These are phyloP conservation scores for Pseudonaja textilis DNA, from an alignment of 2,113 vertebrate genomes.

Conservation along the genomic window DNA sequence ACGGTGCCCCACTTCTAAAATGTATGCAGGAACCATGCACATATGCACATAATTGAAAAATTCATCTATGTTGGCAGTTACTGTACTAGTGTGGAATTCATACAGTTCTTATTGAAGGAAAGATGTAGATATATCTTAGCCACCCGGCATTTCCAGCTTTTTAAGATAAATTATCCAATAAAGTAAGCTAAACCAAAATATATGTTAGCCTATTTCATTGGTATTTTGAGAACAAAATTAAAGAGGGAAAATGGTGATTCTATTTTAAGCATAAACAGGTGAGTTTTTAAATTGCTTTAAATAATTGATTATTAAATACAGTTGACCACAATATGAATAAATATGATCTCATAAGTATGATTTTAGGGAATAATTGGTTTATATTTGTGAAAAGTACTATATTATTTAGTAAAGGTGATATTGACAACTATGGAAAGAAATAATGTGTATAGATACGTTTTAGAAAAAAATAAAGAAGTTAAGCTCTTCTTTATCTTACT, in stretches of 20 bases:
- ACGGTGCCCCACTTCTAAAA: background rate
- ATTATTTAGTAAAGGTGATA: conserved; percentile 62
- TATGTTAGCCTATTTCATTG: background rate
- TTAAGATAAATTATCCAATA: background rate
- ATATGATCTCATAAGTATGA: conserved; percentile 37
- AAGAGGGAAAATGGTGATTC: background rate
- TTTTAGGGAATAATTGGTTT: conserved; percentile 59
- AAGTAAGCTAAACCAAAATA: conserved; percentile 27
- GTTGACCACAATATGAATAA: conserved; percentile 24
- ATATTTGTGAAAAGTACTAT: conserved; percentile 52
- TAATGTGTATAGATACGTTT: conserved; percentile 53
- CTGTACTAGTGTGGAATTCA: background rate
- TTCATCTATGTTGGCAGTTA: background rate
- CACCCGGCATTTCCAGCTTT: background rate
- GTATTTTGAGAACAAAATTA: background rate
- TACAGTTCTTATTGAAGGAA: background rate
- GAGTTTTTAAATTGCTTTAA: background rate
- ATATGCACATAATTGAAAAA: background rate
- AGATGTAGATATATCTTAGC: background rate
- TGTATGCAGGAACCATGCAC: background rate
- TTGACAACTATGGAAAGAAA: conserved; percentile 61
- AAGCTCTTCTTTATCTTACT: conserved; percentile 32
- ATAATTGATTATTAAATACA: conserved; percentile 10
- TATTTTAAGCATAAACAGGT: conserved; percentile 27
- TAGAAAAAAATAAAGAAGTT: conserved; percentile 48